phyloP scores from a whole-genome alignment of 1,140 invertebrate genomes.

The Steinernema khuongi region DNA sequence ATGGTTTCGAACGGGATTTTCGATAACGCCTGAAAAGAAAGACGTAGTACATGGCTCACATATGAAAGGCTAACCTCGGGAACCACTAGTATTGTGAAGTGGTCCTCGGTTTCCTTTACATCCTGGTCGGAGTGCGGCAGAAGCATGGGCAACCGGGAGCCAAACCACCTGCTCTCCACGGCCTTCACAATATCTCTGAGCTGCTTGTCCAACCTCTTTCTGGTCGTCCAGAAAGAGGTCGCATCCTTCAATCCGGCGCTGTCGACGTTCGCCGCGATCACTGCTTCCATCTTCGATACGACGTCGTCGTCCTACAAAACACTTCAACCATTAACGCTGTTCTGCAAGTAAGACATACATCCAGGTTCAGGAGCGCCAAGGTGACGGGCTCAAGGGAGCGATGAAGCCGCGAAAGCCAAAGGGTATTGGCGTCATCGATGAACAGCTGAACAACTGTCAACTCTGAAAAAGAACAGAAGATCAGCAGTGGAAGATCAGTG shows the following conservation, averaged over 20 bases:
- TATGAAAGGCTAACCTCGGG: background rate
- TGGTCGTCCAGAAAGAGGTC: background rate
- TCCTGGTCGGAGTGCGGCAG: no score
- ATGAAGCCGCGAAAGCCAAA: background rate
- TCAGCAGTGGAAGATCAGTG: background rate
- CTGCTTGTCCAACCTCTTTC: background rate
- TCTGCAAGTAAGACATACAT: background rate
- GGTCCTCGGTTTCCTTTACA: background rate
- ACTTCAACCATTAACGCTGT: background rate
- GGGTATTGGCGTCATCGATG: background rate
- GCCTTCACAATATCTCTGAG: background rate
- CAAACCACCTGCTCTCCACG: background rate
- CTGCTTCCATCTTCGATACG: background rate
- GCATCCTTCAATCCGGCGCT: background rate
- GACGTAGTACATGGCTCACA: background rate
- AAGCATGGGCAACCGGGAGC: background rate
- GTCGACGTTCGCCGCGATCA: background rate
- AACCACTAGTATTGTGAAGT: background rate
- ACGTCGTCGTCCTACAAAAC: background rate
- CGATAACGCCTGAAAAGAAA: slow-evolving; percentile 24
- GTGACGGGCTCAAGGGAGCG: background rate
- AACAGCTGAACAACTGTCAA: background rate
- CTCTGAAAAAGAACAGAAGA: background rate
- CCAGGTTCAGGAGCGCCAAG: background rate
- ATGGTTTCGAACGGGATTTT: slow-evolving; percentile 20